Evolutionary conservation across 1,140 invertebrate genomes (phyloP).

Genomic region (Tetragnatha versicolor): DNA sequence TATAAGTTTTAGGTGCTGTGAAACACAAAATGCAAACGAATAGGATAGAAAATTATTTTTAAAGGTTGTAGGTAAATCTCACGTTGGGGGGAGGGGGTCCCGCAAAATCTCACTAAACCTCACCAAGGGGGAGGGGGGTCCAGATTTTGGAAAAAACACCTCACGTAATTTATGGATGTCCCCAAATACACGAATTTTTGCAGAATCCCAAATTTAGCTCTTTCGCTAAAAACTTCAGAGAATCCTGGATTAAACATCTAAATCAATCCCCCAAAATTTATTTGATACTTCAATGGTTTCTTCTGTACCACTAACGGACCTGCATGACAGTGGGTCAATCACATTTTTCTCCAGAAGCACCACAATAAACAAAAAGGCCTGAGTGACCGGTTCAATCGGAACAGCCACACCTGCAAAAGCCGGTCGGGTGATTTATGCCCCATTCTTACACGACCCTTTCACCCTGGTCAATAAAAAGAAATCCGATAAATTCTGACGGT

Average conservation of each 20-base stretch:
- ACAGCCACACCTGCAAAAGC: constrained; percentile 26
- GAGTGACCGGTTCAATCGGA: constrained; percentile 36
- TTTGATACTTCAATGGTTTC: no score
- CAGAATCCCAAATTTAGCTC: background rate
- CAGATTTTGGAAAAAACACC: no score
- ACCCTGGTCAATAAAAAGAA: constrained; percentile 28
- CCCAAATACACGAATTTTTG: no score
- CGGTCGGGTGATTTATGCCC: constrained; percentile 26
- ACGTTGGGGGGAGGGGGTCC: no score
- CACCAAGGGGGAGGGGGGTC: no score
- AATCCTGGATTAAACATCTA: background rate
- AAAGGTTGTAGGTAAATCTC: no score
- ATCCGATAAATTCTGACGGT: constrained; percentile 36
- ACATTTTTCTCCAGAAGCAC: constrained; percentile 2
- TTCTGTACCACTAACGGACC: no score
- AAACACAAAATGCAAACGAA: no score
- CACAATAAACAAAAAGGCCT: constrained; percentile 17
- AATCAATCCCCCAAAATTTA: background rate
- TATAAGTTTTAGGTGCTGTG: no score
- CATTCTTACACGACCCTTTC: constrained; percentile 34
- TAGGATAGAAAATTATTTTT: no score
- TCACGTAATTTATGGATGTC: no score
- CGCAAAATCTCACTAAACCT: no score
- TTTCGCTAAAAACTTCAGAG: background rate
- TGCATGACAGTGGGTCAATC: constrained; percentile 1